Evolutionary conservation across 1,140 invertebrate genomes (phyloP).

Genomic region (Trialeurodes vaporariorum): DNA sequence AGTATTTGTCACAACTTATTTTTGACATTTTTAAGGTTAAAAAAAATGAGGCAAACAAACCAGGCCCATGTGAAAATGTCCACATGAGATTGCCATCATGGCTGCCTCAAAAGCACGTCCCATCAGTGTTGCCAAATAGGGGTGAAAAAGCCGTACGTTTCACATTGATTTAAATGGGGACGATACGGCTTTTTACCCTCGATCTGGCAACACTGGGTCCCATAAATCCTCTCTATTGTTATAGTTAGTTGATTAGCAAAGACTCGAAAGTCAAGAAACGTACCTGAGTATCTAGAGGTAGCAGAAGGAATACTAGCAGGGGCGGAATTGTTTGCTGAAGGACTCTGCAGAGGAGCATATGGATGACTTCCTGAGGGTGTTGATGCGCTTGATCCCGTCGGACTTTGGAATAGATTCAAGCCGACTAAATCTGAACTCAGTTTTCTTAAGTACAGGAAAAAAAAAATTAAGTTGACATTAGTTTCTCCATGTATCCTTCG

Average conservation of each 20-base stretch:
- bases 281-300: conserved; percentile 11
- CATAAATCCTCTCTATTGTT: no score
- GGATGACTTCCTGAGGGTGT: conserved; percentile 74
- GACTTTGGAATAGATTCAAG: conserved; percentile 64
- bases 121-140: no score
- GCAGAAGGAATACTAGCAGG: conserved; percentile 6
- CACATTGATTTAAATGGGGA: no score
- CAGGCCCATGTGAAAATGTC: no score
- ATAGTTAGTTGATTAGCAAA: neutral
- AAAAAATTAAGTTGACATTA: neutral
- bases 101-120: no score
- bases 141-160: no score
- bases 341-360: conserved; percentile 54
- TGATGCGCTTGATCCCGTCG: conserved; percentile 64
- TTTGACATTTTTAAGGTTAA: no score
- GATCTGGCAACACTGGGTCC: no score
- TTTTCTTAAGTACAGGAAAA: conserved; percentile 37
- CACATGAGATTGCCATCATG: no score
- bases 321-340: conserved; percentile 21
- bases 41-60: no score
- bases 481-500: neutral
- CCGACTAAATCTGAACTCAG: conserved; percentile 67
- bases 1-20: no score
- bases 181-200: no score
- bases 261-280: neutral